These are phyloP conservation scores for Parauchenoglanis ngamensis DNA, from an alignment of 2,797 vertebrate genomes.

Conservation along the genomic window DNA sequence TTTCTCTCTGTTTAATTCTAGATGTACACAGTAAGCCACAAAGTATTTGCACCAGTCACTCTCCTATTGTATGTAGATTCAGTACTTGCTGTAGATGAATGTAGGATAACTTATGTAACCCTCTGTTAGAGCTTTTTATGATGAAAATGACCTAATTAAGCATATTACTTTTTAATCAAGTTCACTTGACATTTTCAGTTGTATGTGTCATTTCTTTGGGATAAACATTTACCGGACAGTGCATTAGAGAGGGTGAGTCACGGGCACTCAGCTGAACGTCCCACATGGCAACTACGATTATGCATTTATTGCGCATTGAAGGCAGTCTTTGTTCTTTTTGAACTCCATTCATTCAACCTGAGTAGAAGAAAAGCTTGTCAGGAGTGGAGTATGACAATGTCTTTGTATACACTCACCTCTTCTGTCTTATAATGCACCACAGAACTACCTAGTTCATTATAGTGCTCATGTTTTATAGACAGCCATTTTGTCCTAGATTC, in stretches of 20 bases:
- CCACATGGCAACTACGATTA: constrained; percentile 47
- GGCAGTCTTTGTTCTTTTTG: constrained; percentile 50
- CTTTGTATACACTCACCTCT: constrained; percentile 30
- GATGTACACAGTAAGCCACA: not conserved
- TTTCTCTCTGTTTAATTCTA: not conserved
- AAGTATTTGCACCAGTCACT: constrained; percentile 6
- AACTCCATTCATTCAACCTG: constrained; percentile 45
- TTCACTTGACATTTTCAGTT: not conserved
- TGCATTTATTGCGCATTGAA: constrained; percentile 43
- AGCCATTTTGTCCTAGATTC: constrained; percentile 30
- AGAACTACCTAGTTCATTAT: constrained; percentile 18
- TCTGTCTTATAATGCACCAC: constrained; percentile 33
- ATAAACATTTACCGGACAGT: constrained; percentile 30
- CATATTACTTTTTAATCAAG: not conserved
- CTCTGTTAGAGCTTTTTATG: not conserved
- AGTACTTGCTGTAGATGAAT: constrained; percentile 6
- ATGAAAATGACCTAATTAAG: constrained; percentile 8
- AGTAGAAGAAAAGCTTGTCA: constrained; percentile 42
- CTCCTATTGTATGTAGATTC: constrained; percentile 19
- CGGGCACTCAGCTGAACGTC: constrained; percentile 27
- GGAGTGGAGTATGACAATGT: constrained; percentile 16
- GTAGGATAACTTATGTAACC: not conserved
- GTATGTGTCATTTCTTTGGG: constrained; percentile 8
- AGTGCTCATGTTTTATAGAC: constrained; percentile 36
- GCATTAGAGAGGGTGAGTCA: constrained; percentile 25